These are phyloP conservation scores for Falcunculus frontatus DNA, from an alignment of 2,113 vertebrate genomes.

Conservation along the genomic window DNA sequence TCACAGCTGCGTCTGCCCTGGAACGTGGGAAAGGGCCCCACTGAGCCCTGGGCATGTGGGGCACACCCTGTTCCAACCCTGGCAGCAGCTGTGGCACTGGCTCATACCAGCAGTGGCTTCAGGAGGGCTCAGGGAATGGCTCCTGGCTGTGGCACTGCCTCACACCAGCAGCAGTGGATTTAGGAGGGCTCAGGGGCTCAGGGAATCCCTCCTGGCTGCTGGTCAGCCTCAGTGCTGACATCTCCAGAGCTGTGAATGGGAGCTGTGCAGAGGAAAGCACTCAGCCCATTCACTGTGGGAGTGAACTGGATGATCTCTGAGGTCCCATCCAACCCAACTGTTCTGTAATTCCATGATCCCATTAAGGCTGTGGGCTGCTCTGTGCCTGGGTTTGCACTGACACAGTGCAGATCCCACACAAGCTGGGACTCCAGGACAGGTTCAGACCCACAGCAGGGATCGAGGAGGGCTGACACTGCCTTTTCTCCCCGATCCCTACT, in stretches of 20 bases:
- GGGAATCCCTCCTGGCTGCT: neutral
- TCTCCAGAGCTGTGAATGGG: neutral
- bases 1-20: neutral
- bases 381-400: fast-evolving
- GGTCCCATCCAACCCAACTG: fast-evolving
- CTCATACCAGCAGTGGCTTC: neutral
- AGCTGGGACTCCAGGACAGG: neutral
- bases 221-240: neutral
- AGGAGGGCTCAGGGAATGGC: neutral
- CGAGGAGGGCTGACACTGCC: neutral
- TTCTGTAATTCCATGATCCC: neutral
- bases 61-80: neutral
- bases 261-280: neutral
- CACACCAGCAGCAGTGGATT: neutral
- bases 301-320: neutral
- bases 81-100: neutral
- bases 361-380: neutral
- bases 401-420: neutral
- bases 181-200: neutral
- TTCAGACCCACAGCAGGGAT: neutral
- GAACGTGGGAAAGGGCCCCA: neutral
- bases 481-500: neutral
- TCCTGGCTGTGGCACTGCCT: neutral
- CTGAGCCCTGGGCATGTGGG: neutral
- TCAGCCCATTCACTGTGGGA: neutral